phyloP scores from a whole-genome alignment of 64 coral and sea anemone species.

The Acropora tenuis region DNA sequence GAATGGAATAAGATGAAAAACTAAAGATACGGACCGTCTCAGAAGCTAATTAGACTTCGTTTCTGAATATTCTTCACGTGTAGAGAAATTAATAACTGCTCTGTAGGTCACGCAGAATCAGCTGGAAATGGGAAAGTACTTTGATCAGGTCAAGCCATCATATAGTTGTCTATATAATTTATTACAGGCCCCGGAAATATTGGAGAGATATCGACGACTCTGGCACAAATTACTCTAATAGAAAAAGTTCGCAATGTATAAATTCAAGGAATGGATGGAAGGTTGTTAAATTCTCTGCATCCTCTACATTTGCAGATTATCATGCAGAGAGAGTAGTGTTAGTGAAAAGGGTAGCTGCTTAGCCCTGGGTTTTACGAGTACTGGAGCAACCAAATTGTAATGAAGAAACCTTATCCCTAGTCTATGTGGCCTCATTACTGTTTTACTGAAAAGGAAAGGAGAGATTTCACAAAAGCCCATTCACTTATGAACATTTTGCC shows the following conservation, averaged over 20 bases:
- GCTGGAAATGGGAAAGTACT: neutral
- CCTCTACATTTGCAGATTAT: conserved; percentile 89
- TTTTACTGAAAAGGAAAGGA: too few relatives aligned
- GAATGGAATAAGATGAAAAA: neutral
- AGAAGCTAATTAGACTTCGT: neutral
- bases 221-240: conserved; percentile 6
- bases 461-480: too few relatives aligned
- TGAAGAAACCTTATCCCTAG: too few relatives aligned
- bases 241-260: neutral
- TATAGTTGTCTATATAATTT: conserved; percentile 22
- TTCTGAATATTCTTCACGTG: neutral
- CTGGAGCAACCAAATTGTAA: too few relatives aligned
- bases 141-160: neutral
- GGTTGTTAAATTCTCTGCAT: conserved; percentile 82
- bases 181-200: conserved; percentile 9
- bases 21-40: neutral
- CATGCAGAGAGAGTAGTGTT: conserved; percentile 85
- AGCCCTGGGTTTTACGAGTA: too few relatives aligned
- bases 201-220: conserved; percentile 70
- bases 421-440: too few relatives aligned
- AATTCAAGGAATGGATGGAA: conserved; percentile 59
- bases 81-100: neutral
- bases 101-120: conserved; percentile 1
- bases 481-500: too few relatives aligned
- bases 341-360: conserved; percentile 68